Evolutionary conservation across 2,888 invertebrate genomes (phyloP).

Genomic region (Eilema caniola): DNA sequence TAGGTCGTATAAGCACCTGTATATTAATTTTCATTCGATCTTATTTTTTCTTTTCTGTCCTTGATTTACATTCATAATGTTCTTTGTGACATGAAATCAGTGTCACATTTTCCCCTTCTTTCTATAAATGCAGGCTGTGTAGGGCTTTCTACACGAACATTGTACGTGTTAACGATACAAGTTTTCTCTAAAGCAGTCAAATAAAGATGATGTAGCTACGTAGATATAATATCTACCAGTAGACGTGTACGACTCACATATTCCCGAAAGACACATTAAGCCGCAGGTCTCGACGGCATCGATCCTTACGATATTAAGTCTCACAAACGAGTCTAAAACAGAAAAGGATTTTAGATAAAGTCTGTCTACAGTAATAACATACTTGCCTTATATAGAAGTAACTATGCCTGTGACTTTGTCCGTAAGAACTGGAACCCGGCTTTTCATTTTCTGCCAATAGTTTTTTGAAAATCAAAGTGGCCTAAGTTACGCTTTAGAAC

Average conservation of each 20-base stretch:
- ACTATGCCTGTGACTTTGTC: no score
- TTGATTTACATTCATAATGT: no score
- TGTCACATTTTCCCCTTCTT: background rate
- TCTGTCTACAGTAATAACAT: conserved; percentile 26
- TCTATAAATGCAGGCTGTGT: background rate
- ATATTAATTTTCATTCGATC: no score
- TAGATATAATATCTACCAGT: conserved; percentile 21
- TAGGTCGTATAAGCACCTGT: no score
- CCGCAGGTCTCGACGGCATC: conserved; percentile 23
- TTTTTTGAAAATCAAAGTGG: no score
- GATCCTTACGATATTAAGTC: conserved; percentile 34
- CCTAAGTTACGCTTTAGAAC: no score
- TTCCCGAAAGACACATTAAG: conserved; percentile 33
- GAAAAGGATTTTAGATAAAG: conserved; percentile 35
- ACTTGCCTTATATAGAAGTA: conserved; percentile 23
- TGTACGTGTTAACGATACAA: background rate
- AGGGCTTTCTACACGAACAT: background rate
- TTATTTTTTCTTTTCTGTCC: no score
- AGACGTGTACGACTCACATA: conserved; percentile 6
- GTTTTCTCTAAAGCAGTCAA: background rate
- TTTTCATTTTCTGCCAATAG: no score
- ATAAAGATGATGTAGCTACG: background rate
- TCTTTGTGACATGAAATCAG: no score
- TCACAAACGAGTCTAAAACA: conserved; percentile 29
- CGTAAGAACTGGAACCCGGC: no score